Conservation (phyloP, 2,888 invertebrate genomes). For the Phengaris alcon region DNA sequence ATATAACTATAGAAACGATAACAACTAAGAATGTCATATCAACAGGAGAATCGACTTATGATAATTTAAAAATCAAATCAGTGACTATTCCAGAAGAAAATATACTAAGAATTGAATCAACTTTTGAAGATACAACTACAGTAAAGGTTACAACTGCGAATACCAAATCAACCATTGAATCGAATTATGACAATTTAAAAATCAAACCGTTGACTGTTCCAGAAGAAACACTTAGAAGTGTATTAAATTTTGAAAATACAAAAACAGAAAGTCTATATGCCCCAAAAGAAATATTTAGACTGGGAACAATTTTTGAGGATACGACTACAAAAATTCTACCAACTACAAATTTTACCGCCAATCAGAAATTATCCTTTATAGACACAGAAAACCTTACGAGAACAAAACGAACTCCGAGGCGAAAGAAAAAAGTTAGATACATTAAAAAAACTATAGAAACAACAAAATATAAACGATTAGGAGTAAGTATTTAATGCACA, state of each 20-base stretch:
- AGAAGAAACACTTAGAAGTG: neutral
- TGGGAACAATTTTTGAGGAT: neutral
- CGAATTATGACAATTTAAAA: neutral
- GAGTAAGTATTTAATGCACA: neutral
- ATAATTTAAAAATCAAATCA: neutral
- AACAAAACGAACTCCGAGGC: neutral
- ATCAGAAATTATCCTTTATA: neutral
- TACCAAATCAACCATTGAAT: neutral
- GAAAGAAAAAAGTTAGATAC: neutral
- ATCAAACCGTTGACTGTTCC: neutral
- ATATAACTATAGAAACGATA: neutral
- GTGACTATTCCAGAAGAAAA: neutral
- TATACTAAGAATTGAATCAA: neutral
- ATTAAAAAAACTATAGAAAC: neutral
- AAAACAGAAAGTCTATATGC: neutral
- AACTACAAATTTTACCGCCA: neutral
- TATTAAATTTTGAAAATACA: neutral
- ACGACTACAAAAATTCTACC: neutral
- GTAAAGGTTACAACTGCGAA: neutral
- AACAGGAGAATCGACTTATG: neutral
- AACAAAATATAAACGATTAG: slow-evolving; percentile 5
- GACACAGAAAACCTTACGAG: neutral
- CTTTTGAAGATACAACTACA: neutral
- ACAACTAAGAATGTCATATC: neutral
- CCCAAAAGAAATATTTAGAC: neutral